Evolutionary conservation across 2,113 vertebrate species (phyloP).

Genomic region (Thermophis baileyi): DNA sequence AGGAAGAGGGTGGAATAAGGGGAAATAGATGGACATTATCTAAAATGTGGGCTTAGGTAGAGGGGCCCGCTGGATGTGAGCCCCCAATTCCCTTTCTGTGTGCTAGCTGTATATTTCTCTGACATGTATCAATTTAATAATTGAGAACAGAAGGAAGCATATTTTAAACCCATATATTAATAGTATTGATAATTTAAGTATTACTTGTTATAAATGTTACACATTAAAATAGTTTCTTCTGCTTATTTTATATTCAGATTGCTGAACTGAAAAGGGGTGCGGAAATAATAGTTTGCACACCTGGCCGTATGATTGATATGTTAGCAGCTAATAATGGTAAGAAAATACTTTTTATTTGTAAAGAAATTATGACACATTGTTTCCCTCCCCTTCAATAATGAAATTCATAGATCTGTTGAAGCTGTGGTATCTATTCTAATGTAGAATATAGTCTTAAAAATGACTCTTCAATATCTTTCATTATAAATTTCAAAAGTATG

Average conservation of each 20-base stretch:
- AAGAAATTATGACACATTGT: slow-evolving; percentile 55
- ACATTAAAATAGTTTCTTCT: slow-evolving; percentile 13
- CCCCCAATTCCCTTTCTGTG: neutral
- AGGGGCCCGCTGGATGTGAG: neutral
- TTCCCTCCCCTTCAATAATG: neutral
- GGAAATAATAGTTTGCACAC: slow-evolving; percentile 98
- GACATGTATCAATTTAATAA: neutral
- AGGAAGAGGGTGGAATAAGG: neutral
- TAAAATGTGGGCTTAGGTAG: neutral
- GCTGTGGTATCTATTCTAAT: slow-evolving; percentile 62
- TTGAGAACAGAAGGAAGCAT: neutral
- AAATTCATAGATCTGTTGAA: slow-evolving; percentile 67
- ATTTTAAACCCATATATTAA: neutral
- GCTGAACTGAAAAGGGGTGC: slow-evolving; percentile 98
- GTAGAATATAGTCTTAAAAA: slow-evolving; percentile 5
- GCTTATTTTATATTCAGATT: slow-evolving; percentile 77
- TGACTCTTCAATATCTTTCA: slow-evolving; percentile 12
- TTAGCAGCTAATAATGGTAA: slow-evolving; percentile 97
- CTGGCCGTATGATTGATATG: slow-evolving; percentile 99
- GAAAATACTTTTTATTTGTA: slow-evolving; percentile 67
- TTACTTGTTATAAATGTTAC: neutral
- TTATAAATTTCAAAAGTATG: neutral
- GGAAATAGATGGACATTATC: neutral
- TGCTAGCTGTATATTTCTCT: neutral
- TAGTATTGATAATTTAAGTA: neutral